A percentile compares a stretch with the other conserved stretches of the same genome.
Evolutionary conservation across 2,797 vertebrate genomes (phyloP).

Genomic region (Numenius phaeopus): DNA sequence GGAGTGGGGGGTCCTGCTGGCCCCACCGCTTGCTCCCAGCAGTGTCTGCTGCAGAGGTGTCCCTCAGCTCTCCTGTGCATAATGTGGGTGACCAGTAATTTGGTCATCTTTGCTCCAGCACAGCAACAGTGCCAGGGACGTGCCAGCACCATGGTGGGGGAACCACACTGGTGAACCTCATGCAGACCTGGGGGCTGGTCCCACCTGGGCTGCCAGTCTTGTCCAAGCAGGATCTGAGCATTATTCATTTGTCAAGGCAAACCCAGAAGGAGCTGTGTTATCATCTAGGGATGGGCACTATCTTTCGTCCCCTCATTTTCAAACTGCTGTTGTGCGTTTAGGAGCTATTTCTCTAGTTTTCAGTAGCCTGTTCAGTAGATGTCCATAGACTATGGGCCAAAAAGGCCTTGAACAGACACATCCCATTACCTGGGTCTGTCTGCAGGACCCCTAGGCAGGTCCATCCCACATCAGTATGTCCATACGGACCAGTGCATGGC

Average conservation of each 20-base stretch:
- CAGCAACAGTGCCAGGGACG: not conserved
- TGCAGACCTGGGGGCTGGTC: not conserved
- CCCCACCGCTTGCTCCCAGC: rapidly evolving
- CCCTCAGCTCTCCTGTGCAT: not conserved
- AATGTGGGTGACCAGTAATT: rapidly evolving
- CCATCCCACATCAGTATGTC: not conserved
- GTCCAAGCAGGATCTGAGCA: not conserved
- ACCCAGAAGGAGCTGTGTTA: rapidly evolving
- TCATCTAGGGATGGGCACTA: not conserved
- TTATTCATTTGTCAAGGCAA: not conserved
- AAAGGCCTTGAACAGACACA: not conserved
- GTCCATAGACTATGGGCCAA: not conserved
- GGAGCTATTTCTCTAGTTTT: not conserved
- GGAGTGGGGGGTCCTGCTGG: rapidly evolving
- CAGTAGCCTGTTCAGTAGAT: not conserved
- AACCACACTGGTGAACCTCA: not conserved
- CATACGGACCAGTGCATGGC: not conserved
- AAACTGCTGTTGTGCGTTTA: not conserved
- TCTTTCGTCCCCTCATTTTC: not conserved
- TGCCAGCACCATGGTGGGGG: not conserved
- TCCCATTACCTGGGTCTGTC: not conserved
- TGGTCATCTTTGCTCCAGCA: not conserved
- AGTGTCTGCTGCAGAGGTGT: not conserved
- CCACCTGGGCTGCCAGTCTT: not conserved
- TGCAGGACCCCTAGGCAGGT: not conserved